Evolutionary conservation across 1,140 invertebrate species (phyloP), one percentile per base, ranked within the genome.

Genomic region (Drosophila setifemur): DNA sequence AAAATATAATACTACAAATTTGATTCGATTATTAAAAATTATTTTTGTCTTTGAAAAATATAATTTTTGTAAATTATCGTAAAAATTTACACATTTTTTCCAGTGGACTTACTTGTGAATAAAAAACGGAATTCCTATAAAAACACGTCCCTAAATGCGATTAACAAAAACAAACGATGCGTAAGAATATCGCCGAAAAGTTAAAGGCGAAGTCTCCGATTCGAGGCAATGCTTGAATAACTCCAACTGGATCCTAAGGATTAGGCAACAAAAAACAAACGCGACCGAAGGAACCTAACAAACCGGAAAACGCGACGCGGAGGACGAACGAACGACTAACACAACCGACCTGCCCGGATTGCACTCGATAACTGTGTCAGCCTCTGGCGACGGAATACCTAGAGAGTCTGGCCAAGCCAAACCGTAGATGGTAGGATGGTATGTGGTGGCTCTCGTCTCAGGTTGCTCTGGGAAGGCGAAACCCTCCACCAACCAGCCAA

Each of bases 281-380:
- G 26, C 55, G 64, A 58, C 50, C 52, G 28, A 23, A n/a, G 45
- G 44, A 73, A 69, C 54, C 37, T 49, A 64, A 73, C 47, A 53
- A 68, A 68, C 58, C 71, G 58, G 58, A 54, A 49, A 55, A 87
- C 73, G 73, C 76, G 64, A 76, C 70, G 66, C 77, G 76, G 40
- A 47, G 37, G 21, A 55, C 45, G 33, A 67, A 54, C 21, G 40
- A 35, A 43, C 50, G 39, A 50, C 58, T 21, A 64, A 2, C 76
- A 89, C 88, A 82, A 82, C 88, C 88, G 88, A 86, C 88, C 86
- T 81, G 76, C 72, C 57, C 72, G 88, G 73, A 89, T 86, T 89
- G 79, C 88, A 89, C 79, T 83, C 81, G 72, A 88, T 88, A 89
- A 89, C 88, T 89, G 88, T 89, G 88, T 89, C 88, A 89, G 68